Evolutionary conservation across 2,113 vertebrate species (phyloP), one percentile per base, ranked within the genome.

Genomic region (Aspiorhynchus laticeps): DNA sequence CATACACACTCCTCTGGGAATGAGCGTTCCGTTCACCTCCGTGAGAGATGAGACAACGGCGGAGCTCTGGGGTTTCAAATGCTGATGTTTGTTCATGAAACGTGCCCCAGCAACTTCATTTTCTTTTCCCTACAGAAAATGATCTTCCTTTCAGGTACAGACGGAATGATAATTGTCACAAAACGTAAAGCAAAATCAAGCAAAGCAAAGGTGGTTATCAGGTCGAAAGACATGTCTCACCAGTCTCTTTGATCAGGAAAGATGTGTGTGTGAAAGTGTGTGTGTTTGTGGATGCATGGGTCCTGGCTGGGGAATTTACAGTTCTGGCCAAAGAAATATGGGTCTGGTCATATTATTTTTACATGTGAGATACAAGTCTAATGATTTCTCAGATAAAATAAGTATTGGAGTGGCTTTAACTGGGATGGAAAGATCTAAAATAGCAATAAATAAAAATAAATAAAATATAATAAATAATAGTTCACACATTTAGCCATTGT

Each of bases 1-100:
- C 93, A 96, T 96, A 96, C 91, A 92, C 91, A 93, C 63, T 48
- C 65, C 59, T 81, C 46, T 78, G 73, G 85, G 87, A 82, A 28
- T 26, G 65, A 71, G 67, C 3, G 63, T 46, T 51, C 41, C 8
- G 48, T 67, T 86, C 75, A 71, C 43, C 56, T 53, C 31, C 48
- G 46, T 80, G 65, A 81, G 59, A 65, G 78, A 71, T 69, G 61
- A 80, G 76, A 69, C 76, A 71, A 46, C 21, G 38, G 43, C 19
- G 7, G 80, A 83, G 81, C 81, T 83, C 63, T 69, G 21, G 17
- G 81, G 28, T 83, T 71, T 83, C 81, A 83, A 84, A 74, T 7
- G 63, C 69, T 84, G 83, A 84, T 84, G 83, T 84, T 84, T 84
- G 83, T 59, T 84, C 69, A 84, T 74, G 83, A 84, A 84, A 74